Percentiles rank a stretch among this genome's conserved stretches.
These are phyloP conservation scores for Dermatophagoides farinae DNA, from an alignment of 1,140 invertebrate species.

Conservation along the genomic window DNA sequence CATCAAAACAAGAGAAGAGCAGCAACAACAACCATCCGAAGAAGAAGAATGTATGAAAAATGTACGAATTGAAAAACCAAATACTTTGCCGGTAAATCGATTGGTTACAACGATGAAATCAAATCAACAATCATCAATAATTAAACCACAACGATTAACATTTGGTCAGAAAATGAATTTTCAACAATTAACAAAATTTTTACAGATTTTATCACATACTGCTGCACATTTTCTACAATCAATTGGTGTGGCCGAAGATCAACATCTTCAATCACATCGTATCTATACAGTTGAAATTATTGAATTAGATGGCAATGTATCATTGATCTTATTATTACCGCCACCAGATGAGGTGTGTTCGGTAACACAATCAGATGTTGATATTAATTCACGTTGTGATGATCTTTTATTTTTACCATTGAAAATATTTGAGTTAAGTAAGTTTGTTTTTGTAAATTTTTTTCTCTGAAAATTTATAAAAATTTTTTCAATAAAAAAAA, in stretches of 20 bases:
- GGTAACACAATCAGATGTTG: slow-evolving; percentile 31
- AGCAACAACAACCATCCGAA: neutral
- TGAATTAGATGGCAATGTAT: slow-evolving; percentile 64
- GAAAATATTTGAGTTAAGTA: slow-evolving; percentile 60
- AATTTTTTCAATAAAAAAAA: no score
- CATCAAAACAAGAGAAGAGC: neutral
- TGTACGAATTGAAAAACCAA: neutral
- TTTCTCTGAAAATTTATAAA: neutral
- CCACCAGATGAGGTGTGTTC: slow-evolving; percentile 70
- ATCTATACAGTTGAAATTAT: slow-evolving; percentile 78
- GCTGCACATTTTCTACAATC: slow-evolving; percentile 2
- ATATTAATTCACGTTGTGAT: slow-evolving; percentile 50
- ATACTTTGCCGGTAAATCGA: neutral
- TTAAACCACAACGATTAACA: neutral
- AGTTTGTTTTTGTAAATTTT: slow-evolving; percentile 18
- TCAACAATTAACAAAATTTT: slow-evolving; percentile 19
- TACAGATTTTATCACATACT: slow-evolving; percentile 1
- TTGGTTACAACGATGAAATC: neutral
- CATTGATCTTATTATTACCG: slow-evolving; percentile 69
- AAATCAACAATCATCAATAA: no score
- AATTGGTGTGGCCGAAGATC: neutral
- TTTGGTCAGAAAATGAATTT: neutral
- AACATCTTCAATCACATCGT: slow-evolving; percentile 25
- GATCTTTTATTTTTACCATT: slow-evolving; percentile 67
- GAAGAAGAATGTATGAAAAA: no score